Evolutionary conservation across 2,888 invertebrate genomes (phyloP), one percentile per base, ranked within the genome.

Genomic region (Pheosia tremula): DNA sequence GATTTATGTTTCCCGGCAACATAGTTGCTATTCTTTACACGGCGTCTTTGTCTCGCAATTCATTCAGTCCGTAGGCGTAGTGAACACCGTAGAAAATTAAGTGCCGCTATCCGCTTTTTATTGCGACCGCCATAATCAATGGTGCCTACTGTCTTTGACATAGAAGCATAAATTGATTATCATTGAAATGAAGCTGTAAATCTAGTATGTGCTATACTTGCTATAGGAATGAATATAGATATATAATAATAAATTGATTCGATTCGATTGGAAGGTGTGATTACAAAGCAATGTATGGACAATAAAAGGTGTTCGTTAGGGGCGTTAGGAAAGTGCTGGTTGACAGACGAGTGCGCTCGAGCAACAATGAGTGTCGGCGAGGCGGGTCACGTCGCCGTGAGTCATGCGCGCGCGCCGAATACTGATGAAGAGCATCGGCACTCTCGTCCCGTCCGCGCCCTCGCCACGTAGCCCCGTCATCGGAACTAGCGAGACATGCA

Each of bases 371-470:
- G 74, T 77, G 75, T 77, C 77, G 71, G 70, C 78, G 72, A 88
- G 84, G 84, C 88, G 72, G 78, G 86, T 87, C 90, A 89, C 90
- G 90, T 88, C 79, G 78, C 36, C 71, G 69, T 78, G 83, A 80
- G 72, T 80, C 80, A 82, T 74, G 82, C 71, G 79, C 83, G 84
- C 79, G 79, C 77, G 78, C 68, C 67, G 91, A 86, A 91, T 92
- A 90, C 84, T 87, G 87, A 91, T 90, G 84, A 79, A 74, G 66
- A 65, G 68, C 72, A 75, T 74, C 77, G 74, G 70, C 77, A 76
- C 77, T 72, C 72, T 69, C 71, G 77, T 71, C 72, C 71, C 76
- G 68, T 68, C 63, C 69, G 62, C 68, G 60, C 64, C 63, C 50
- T 47, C 56, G 36, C 59, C 58, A 50, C 62, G 53, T 56, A 61